A percentile compares a stretch with the other conserved stretches of the same genome.
Conservation (phyloP, 2,888 invertebrate genomes). For the Argynnis bischoffii region DNA sequence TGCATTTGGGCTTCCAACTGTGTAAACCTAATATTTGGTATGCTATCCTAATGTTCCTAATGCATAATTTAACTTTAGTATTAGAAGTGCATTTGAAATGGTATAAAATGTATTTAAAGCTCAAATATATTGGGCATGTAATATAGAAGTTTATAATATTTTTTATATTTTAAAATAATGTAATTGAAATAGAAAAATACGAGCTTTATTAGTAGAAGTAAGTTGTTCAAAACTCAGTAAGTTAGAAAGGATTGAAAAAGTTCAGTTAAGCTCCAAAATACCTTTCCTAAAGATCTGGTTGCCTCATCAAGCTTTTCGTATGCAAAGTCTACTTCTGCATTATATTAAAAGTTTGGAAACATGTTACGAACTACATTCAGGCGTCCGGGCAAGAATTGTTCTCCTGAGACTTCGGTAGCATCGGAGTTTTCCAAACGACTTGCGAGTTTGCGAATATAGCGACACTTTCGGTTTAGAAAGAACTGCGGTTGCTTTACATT, state of each 20-base stretch:
- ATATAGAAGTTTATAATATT: too few relatives aligned
- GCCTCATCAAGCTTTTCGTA: conserved; percentile 26
- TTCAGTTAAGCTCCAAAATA: neutral
- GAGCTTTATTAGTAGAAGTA: too few relatives aligned
- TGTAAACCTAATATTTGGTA: conserved; percentile 29
- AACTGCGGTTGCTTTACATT: conserved; percentile 39
- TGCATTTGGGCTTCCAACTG: conserved; percentile 25
- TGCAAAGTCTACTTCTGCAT: conserved; percentile 37
- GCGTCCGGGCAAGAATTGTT: conserved; percentile 39
- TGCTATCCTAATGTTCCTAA: conserved; percentile 28
- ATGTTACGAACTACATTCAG: conserved; percentile 36
- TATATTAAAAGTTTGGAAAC: conserved; percentile 39
- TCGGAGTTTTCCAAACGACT: conserved; percentile 46
- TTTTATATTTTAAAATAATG: too few relatives aligned
- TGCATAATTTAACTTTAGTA: conserved; percentile 22
- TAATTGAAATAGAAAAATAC: too few relatives aligned
- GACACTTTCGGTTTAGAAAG: conserved; percentile 44
- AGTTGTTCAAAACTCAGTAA: too few relatives aligned
- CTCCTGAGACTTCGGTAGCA: conserved; percentile 41
- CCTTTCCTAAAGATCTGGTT: neutral
- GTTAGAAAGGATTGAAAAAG: too few relatives aligned
- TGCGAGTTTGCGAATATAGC: conserved; percentile 42
- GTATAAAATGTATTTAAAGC: conserved; percentile 7
- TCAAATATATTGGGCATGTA: neutral
- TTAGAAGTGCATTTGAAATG: conserved; percentile 22